These are phyloP conservation scores for Tragelaphus imberbis DNA, from an alignment of 2,113 vertebrate species.

Conservation along the genomic window DNA sequence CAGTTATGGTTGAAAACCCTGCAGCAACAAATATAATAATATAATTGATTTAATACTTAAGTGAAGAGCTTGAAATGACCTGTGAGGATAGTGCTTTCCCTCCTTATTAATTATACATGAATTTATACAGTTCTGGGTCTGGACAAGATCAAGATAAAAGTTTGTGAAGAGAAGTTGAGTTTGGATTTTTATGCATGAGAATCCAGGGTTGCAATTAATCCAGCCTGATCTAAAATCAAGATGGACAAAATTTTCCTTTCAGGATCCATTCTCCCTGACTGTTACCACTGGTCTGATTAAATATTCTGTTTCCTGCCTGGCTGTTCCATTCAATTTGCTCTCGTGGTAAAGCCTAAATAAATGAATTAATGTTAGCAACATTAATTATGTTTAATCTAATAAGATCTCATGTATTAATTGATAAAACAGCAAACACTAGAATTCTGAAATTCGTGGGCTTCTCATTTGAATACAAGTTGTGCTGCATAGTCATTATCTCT, in stretches of 20 bases:
- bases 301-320: conserved; percentile 48
- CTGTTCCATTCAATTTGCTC: conserved; percentile 70
- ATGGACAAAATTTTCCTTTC: not conserved
- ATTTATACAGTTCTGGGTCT: not conserved
- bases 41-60: conserved; percentile 45
- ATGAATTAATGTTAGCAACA: conserved; percentile 67
- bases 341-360: conserved; percentile 69
- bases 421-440: conserved; percentile 64
- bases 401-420: conserved; percentile 67
- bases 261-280: not conserved
- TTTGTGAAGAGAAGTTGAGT: not conserved
- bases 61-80: not conserved
- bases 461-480: conserved; percentile 57
- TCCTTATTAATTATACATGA: conserved; percentile 7
- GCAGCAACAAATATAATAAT: not conserved
- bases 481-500: conserved; percentile 67
- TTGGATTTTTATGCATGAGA: not conserved
- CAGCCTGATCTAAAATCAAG: not conserved
- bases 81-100: not conserved
- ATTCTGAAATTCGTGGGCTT: conserved; percentile 53
- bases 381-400: conserved; percentile 72
- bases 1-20: not conserved
- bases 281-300: conserved; percentile 46
- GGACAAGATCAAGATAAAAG: not conserved
- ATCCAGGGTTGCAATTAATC: not conserved